phyloP scores from a whole-genome alignment of 92 coral and sea anemone genomes.

The Porites cylindrica region DNA sequence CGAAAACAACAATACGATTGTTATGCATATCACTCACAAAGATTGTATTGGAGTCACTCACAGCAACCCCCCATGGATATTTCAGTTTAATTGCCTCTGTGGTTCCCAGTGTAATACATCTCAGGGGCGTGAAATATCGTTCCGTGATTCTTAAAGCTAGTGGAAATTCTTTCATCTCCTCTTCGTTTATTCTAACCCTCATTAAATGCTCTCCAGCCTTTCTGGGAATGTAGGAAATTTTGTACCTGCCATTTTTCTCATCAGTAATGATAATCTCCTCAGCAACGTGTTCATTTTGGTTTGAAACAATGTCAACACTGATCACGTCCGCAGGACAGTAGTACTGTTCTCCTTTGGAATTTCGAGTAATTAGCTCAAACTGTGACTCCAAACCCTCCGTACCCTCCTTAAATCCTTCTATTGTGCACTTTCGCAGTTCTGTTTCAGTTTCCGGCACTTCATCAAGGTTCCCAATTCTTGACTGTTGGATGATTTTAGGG shows the following conservation, averaged over 20 bases:
- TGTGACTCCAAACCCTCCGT: conserved; percentile 8
- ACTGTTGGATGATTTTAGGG: background rate
- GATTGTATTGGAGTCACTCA: conserved; percentile 28
- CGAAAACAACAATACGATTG: conserved; percentile 46
- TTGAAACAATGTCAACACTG: background rate
- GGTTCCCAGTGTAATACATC: background rate
- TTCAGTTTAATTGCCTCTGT: background rate
- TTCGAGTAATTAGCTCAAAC: background rate
- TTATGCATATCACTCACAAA: conserved; percentile 57
- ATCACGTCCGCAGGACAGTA: background rate
- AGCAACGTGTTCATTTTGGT: background rate
- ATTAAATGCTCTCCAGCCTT: background rate
- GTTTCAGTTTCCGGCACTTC: background rate
- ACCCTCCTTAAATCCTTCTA: background rate
- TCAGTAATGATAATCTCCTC: background rate
- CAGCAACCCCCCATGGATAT: conserved; percentile 47
- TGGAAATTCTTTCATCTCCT: background rate
- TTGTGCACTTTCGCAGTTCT: background rate
- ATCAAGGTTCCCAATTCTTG: conserved; percentile 5
- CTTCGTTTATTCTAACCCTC: background rate
- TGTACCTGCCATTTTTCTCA: conserved; percentile 7
- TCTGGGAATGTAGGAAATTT: conserved; percentile 4
- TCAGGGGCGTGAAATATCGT: background rate
- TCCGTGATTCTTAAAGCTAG: background rate
- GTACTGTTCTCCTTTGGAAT: background rate